Percentiles rank a stretch among this genome's conserved stretches.
phyloP scores from a whole-genome alignment of 1,140 invertebrate species.

The Cyclina sinensis region DNA sequence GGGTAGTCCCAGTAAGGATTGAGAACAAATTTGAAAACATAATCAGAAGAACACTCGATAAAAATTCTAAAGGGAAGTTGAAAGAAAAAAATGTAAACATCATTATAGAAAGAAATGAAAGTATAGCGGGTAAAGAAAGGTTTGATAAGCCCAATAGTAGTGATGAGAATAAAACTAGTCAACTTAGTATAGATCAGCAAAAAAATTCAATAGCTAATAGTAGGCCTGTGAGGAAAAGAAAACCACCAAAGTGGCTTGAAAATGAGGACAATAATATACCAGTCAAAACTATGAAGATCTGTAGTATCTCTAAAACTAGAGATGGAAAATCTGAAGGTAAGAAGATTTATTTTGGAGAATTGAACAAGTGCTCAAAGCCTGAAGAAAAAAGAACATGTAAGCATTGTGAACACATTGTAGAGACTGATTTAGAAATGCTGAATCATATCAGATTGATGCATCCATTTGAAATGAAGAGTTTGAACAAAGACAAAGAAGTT shows the following conservation, averaged over 20 bases:
- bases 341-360: neutral
- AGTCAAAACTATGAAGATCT: neutral
- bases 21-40: neutral
- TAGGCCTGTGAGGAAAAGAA: conserved; percentile 27
- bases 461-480: too few relatives aligned
- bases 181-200: neutral
- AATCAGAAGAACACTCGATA: neutral
- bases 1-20: neutral
- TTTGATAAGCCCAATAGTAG: too few relatives aligned
- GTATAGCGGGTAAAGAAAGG: neutral
- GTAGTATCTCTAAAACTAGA: too few relatives aligned
- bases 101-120: neutral
- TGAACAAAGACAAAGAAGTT: too few relatives aligned
- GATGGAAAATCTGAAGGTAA: neutral
- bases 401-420: neutral
- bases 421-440: neutral
- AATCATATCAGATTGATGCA: neutral
- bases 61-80: neutral
- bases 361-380: neutral
- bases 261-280: neutral
- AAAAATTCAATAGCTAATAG: neutral
- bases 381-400: neutral
- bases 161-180: too few relatives aligned
- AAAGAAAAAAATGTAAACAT: neutral
- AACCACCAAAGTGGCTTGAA: conserved; percentile 52